A percentile compares a stretch with the other conserved stretches of the same genome.
Evolutionary conservation across 2,888 invertebrate species (phyloP).

Genomic region (Crioceris asparagi): DNA sequence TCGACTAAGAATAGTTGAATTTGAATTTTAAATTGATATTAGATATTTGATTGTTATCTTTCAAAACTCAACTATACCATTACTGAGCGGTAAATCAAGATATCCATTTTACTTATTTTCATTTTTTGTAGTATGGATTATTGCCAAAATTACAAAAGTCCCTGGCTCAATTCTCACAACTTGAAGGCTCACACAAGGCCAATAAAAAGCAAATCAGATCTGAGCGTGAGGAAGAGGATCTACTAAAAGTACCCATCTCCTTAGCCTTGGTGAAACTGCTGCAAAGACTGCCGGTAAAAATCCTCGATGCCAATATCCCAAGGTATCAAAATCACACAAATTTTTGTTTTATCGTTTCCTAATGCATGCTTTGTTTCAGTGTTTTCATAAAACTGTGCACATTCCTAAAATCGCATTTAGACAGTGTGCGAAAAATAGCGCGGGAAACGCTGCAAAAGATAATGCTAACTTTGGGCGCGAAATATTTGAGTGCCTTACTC

Average conservation of each 20-base stretch:
- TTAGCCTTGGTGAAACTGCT: slow-evolving; percentile 85
- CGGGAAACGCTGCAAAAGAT: slow-evolving; percentile 90
- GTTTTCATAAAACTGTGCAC: slow-evolving; percentile 82
- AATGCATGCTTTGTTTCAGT: slow-evolving; percentile 33
- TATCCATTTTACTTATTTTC: no score
- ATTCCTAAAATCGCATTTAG: slow-evolving; percentile 79
- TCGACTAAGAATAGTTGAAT: no score
- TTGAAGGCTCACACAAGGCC: slow-evolving; percentile 67
- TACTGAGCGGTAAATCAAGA: no score
- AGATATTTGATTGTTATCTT: slow-evolving; percentile 2
- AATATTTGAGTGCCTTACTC: slow-evolving; percentile 65
- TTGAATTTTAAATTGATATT: no score
- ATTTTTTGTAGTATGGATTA: slow-evolving; percentile 42
- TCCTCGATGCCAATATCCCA: slow-evolving; percentile 66
- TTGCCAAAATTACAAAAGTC: slow-evolving; percentile 71
- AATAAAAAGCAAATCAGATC: slow-evolving; percentile 56
- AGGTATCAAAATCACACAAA: slow-evolving; percentile 46
- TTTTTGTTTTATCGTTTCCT: neutral
- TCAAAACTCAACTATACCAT: no score
- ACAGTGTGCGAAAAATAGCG: slow-evolving; percentile 74
- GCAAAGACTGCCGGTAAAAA: slow-evolving; percentile 69
- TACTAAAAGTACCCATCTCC: slow-evolving; percentile 83
- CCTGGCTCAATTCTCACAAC: slow-evolving; percentile 57
- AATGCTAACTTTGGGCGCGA: slow-evolving; percentile 72
- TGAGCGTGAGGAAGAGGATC: slow-evolving; percentile 82